Percentiles rank a stretch among this genome's conserved stretches.
These are phyloP conservation scores for Channallabes apus DNA, from an alignment of 2,797 vertebrate genomes.

Conservation along the genomic window DNA sequence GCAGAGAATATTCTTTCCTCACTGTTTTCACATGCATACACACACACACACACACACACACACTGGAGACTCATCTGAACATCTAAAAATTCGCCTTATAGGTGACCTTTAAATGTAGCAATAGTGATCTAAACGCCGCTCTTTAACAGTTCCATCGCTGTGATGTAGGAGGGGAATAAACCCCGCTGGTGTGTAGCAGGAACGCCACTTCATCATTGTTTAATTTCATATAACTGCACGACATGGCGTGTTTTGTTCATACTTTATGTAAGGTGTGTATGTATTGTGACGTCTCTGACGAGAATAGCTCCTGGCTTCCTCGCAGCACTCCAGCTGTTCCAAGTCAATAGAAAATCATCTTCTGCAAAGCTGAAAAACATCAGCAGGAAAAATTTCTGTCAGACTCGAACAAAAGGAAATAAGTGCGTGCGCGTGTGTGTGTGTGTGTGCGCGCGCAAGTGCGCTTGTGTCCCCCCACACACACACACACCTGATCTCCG, in stretches of 20 bases:
- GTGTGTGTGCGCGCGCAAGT: neutral
- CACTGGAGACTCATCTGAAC: no score
- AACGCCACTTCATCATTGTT: neutral
- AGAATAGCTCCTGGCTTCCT: neutral
- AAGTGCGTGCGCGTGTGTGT: neutral
- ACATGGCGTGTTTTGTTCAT: neutral
- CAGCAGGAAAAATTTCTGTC: neutral
- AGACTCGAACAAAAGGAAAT: neutral
- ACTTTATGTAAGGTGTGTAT: no score
- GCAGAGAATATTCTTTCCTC: no score
- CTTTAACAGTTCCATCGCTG: neutral
- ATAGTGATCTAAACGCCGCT: neutral
- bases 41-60: no score
- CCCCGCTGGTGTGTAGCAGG: neutral
- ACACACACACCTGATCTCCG: constrained; percentile 25
- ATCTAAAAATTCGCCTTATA: no score
- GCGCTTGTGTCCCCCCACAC: neutral
- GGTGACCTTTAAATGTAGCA: neutral
- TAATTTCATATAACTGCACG: neutral
- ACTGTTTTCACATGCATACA: no score
- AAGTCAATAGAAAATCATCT: neutral
- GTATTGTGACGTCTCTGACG: neutral
- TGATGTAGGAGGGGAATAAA: neutral
- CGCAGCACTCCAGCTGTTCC: neutral
- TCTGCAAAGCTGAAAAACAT: neutral